These are phyloP conservation scores for Metellina segmentata DNA, from an alignment of 2,888 invertebrate genomes.

Conservation along the genomic window DNA sequence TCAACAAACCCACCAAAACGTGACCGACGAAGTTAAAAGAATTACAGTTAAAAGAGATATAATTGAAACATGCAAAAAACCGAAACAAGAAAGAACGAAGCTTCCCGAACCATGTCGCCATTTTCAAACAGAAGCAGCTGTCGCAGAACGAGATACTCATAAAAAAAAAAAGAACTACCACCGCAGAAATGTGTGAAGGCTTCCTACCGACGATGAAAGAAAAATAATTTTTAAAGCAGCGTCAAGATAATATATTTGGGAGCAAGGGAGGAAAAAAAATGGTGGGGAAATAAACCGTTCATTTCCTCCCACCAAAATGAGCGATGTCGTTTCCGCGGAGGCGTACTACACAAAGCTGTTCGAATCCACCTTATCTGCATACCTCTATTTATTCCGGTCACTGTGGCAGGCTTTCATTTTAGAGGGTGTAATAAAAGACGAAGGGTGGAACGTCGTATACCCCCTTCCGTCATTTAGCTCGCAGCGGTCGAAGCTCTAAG, in stretches of 20 bases:
- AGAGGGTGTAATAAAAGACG: conserved; percentile 53
- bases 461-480: conserved; percentile 38
- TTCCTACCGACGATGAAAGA: not conserved
- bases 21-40: not conserved
- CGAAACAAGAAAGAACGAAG: not conserved
- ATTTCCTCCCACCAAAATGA: conserved; percentile 5
- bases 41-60: not conserved
- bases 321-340: conserved; percentile 18
- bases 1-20: not conserved
- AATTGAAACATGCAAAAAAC: not conserved
- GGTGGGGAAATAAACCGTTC: not conserved
- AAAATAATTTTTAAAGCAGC: conserved; percentile 30
- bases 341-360: conserved; percentile 23
- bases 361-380: conserved; percentile 55
- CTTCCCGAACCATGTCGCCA: conserved; percentile 30
- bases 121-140: conserved; percentile 25
- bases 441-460: not conserved
- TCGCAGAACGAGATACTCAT: not conserved
- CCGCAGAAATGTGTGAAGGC: not conserved
- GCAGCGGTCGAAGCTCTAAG: not conserved
- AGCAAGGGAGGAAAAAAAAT: not conserved
- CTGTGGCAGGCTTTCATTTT: conserved; percentile 27
- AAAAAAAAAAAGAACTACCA: not conserved
- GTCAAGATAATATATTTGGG: not conserved
- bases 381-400: conserved; percentile 39